Evolutionary conservation across 2,113 vertebrate genomes (phyloP).

Genomic region (Gymnogyps californianus): DNA sequence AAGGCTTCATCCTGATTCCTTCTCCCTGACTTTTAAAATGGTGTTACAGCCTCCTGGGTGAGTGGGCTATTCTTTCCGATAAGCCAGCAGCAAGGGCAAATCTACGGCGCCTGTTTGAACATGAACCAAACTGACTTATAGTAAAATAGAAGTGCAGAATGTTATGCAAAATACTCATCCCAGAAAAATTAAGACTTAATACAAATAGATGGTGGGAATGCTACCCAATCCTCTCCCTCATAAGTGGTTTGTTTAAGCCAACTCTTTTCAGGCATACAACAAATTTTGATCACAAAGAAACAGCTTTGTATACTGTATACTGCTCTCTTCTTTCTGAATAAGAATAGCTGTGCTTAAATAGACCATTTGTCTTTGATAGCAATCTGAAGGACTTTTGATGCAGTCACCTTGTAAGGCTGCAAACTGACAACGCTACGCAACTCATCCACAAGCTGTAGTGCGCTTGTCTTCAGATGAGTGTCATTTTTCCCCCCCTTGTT

Average conservation of each 20-base stretch:
- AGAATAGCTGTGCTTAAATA: neutral
- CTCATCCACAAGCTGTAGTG: neutral
- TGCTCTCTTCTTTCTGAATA: neutral
- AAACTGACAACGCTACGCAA: neutral
- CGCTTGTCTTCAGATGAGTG: neutral
- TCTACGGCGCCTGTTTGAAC: neutral
- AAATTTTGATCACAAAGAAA: neutral
- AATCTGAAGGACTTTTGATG: neutral
- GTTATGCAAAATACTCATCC: neutral
- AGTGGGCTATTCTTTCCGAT: neutral
- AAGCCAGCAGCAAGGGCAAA: neutral
- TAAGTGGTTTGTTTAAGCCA: neutral
- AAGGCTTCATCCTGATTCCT: neutral
- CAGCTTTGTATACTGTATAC: neutral
- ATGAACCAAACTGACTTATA: neutral
- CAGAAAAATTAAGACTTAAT: neutral
- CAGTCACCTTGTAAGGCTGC: neutral
- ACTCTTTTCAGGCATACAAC: neutral
- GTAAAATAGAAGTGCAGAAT: neutral
- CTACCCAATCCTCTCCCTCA: neutral
- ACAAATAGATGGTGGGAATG: neutral
- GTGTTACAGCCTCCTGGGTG: neutral
- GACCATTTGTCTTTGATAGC: neutral
- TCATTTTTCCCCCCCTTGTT: neutral
- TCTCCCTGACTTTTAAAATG: conserved; percentile 7